Percentiles rank a stretch among this genome's conserved stretches.
These are phyloP conservation scores for Epinotia demarniana DNA, from an alignment of 2,888 invertebrate species.

Conservation along the genomic window DNA sequence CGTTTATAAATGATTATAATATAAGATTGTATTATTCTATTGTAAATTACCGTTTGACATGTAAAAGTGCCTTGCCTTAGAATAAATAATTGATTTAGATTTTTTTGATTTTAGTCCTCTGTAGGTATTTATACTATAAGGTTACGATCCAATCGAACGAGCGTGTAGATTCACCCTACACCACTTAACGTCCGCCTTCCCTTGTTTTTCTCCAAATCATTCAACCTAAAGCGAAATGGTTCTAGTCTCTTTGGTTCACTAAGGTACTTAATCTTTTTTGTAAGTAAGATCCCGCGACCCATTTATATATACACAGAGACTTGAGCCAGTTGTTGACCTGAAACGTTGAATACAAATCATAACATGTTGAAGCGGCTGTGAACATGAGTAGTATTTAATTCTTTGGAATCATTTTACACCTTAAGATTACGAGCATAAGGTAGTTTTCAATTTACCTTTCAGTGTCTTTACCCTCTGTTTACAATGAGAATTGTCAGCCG, in stretches of 20 bases:
- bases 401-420: background rate
- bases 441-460: background rate
- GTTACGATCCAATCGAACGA: slow-evolving; percentile 12
- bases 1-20: too few relatives aligned
- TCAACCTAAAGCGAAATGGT: background rate
- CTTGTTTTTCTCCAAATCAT: slow-evolving; percentile 34
- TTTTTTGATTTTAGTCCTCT: too few relatives aligned
- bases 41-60: too few relatives aligned
- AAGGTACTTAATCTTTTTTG: background rate
- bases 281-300: background rate
- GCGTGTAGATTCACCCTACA: slow-evolving; percentile 7
- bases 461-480: background rate
- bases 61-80: too few relatives aligned
- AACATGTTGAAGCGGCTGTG: slow-evolving; percentile 4
- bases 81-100: too few relatives aligned
- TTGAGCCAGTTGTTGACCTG: slow-evolving; percentile 33
- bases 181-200: slow-evolving; percentile 19
- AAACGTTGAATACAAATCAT: slow-evolving; percentile 40
- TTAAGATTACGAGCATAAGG: background rate
- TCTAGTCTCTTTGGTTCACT: background rate
- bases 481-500: background rate
- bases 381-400: slow-evolving; percentile 4
- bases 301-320: slow-evolving; percentile 30
- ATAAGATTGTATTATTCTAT: too few relatives aligned
- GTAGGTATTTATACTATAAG: background rate